These are phyloP conservation scores for Heliocidaris tuberculata DNA, from an alignment of 35 echinoderm and acorn worm genomes.

Conservation along the genomic window DNA sequence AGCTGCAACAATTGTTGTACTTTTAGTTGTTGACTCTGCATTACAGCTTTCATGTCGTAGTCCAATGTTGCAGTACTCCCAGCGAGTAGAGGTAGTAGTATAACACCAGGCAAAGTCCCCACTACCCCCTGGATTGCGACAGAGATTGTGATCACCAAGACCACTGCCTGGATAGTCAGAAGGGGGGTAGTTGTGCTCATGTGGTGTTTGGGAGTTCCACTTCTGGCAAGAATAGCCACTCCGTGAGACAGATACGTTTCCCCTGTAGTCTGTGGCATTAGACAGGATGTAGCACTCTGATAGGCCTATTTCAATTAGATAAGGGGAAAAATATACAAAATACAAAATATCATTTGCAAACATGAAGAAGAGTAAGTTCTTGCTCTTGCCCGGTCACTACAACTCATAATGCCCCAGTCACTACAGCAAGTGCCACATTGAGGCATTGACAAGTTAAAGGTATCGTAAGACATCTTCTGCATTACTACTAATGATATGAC, in stretches of 20 bases:
- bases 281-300: constrained; percentile 39
- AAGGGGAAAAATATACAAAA: too few species aligned
- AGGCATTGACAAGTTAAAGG: too few species aligned
- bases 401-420: too few species aligned
- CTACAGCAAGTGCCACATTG: too few species aligned
- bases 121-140: constrained; percentile 47
- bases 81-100: not conserved
- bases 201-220: constrained; percentile 44
- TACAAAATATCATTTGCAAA: too few species aligned
- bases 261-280: constrained; percentile 42
- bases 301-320: not conserved
- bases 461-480: too few species aligned
- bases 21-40: not conserved
- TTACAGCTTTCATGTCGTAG: not conserved
- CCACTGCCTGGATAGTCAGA: constrained; percentile 45
- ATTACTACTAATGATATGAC: too few species aligned
- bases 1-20: too few species aligned
- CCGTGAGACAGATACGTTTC: not conserved
- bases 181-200: constrained; percentile 27
- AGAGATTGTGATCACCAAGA: constrained; percentile 55
- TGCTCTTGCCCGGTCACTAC: too few species aligned
- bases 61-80: constrained; percentile 70
- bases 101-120: constrained; percentile 47
- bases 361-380: too few species aligned
- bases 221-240: constrained; percentile 44